Evolutionary conservation across 1,140 invertebrate species (phyloP).

Genomic region (Ditylenchus dipsaci): DNA sequence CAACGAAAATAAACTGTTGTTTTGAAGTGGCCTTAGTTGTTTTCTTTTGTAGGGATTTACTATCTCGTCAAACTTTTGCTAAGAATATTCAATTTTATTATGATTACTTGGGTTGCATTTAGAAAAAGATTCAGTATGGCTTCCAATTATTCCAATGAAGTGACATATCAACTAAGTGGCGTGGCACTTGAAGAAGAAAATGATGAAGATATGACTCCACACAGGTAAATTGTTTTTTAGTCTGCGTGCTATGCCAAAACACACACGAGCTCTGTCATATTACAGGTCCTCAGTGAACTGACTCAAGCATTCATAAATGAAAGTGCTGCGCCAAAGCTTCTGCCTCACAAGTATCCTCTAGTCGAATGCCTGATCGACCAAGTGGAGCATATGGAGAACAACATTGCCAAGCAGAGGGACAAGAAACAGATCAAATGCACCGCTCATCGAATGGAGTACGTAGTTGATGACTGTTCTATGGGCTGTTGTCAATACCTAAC

Average conservation of each 20-base stretch:
- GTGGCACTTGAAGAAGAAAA: constrained; percentile 1
- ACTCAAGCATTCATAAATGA: constrained; percentile 37
- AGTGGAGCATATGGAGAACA: constrained; percentile 36
- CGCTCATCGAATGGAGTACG: constrained; percentile 29
- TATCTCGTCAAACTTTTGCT: no score
- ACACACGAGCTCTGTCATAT: neutral
- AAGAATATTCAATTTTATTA: no score
- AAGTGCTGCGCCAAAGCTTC: constrained; percentile 24
- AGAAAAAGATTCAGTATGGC: no score
- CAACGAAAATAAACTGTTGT: no score
- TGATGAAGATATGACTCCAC: constrained; percentile 7
- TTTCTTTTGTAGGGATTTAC: no score
- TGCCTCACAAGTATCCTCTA: constrained; percentile 28
- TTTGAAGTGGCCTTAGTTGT: no score
- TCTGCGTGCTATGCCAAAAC: neutral
- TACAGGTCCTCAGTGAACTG: constrained; percentile 29
- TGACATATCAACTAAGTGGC: neutral
- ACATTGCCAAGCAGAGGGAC: constrained; percentile 22
- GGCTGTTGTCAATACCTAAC: no score
- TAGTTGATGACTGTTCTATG: constrained; percentile 19
- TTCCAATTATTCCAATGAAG: neutral
- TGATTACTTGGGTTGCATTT: no score
- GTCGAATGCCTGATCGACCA: constrained; percentile 30
- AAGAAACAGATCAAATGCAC: constrained; percentile 21
- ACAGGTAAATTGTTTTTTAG: neutral